These are phyloP conservation scores for Aplocera efformata DNA, from an alignment of 2,888 invertebrate genomes.

Conservation along the genomic window DNA sequence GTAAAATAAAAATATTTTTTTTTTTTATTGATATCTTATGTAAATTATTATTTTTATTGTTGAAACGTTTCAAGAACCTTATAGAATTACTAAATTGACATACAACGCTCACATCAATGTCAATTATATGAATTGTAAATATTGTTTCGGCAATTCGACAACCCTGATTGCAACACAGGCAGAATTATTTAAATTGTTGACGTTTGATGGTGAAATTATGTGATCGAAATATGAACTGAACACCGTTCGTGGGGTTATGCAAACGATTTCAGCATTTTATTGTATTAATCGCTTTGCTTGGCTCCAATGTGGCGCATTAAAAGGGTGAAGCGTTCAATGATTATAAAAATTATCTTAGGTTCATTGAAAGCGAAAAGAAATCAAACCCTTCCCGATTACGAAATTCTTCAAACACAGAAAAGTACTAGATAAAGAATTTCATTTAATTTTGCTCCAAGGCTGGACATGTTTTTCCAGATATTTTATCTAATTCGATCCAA, in stretches of 20 bases:
- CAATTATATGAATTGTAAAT: constrained; percentile 8
- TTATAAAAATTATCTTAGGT: neutral
- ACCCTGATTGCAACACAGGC: constrained; percentile 34
- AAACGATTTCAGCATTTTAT: constrained; percentile 1
- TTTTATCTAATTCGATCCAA: no score
- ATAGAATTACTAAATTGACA: constrained; percentile 4
- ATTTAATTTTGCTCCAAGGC: no score
- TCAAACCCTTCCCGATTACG: neutral
- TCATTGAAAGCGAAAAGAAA: constrained; percentile 1
- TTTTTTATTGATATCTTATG: no score
- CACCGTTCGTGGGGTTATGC: constrained; percentile 26
- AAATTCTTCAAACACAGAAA: no score
- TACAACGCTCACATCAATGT: constrained; percentile 3
- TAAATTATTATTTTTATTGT: no score
- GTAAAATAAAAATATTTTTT: no score
- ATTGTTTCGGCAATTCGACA: constrained; percentile 17
- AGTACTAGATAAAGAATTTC: no score
- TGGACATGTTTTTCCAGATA: no score
- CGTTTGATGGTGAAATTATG: constrained; percentile 33
- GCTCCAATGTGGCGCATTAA: no score
- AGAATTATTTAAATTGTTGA: constrained; percentile 43
- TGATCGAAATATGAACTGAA: constrained; percentile 33
- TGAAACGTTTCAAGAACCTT: constrained; percentile 2
- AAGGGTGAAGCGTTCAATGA: no score
- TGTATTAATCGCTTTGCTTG: neutral